phyloP scores from a whole-genome alignment of 2,888 invertebrate genomes.

The Epinotia nisella region DNA sequence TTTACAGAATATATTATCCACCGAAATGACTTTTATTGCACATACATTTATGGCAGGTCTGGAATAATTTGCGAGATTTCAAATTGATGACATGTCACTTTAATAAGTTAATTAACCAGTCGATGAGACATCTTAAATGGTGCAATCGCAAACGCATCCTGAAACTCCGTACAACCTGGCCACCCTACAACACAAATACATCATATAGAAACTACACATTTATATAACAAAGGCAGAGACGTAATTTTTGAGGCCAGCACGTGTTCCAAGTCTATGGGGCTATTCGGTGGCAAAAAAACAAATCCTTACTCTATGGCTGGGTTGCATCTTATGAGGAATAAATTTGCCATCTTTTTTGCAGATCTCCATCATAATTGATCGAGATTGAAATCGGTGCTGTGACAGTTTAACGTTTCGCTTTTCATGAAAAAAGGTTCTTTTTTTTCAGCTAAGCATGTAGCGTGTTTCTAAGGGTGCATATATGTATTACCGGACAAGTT shows the following conservation, averaged over 20 bases:
- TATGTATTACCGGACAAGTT: neutral
- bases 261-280: conserved; percentile 70
- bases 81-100: too few species aligned
- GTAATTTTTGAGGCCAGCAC: conserved; percentile 76
- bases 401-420: neutral
- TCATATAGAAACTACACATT: conserved; percentile 58
- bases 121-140: too few species aligned
- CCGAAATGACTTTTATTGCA: too few species aligned
- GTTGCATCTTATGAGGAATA: conserved; percentile 30
- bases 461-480: neutral
- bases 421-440: neutral
- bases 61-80: too few species aligned
- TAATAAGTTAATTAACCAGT: too few species aligned
- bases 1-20: too few species aligned
- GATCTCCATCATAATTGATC: conserved; percentile 4
- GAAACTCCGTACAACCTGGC: conserved; percentile 36
- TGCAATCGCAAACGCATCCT: neutral
- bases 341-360: conserved; percentile 25
- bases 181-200: conserved; percentile 60
- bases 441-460: neutral
- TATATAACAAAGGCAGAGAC: conserved; percentile 61
- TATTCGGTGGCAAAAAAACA: conserved; percentile 68
- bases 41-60: too few species aligned
- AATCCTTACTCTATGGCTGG: conserved; percentile 52
- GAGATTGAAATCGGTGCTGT: conserved; percentile 19